These are phyloP conservation scores for Hemibagrus wyckioides DNA, from an alignment of 2,113 vertebrate species.

Conservation along the genomic window DNA sequence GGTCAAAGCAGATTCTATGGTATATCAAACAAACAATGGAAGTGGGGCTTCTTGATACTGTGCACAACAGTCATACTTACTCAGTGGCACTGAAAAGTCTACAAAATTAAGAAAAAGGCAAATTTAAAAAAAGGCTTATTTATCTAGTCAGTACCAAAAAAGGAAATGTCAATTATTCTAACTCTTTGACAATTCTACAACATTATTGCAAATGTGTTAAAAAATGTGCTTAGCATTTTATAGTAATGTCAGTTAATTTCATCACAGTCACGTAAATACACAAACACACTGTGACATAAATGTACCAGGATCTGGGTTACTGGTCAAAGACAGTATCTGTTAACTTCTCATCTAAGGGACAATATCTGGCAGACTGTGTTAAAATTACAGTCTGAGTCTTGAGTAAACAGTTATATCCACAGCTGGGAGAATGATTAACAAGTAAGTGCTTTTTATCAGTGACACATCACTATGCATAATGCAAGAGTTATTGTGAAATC, in stretches of 20 bases:
- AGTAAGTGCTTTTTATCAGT: not conserved
- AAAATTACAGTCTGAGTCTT: not conserved
- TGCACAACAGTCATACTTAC: conserved; percentile 4
- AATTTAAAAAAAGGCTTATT: not conserved
- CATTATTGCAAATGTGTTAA: not conserved
- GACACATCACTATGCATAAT: not conserved
- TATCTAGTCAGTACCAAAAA: not conserved
- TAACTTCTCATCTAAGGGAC: conserved; percentile 22
- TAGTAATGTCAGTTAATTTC: not conserved
- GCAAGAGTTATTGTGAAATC: not conserved
- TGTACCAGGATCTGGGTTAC: not conserved
- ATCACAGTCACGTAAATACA: not conserved
- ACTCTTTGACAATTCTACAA: not conserved
- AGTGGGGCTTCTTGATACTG: conserved; percentile 18
- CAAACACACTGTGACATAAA: conserved; percentile 14
- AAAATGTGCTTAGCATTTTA: not conserved
- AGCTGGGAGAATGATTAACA: conserved; percentile 42
- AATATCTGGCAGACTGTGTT: not conserved
- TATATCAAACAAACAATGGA: conserved; percentile 41
- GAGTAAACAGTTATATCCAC: conserved; percentile 39
- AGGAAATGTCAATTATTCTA: not conserved
- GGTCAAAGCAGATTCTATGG: conserved; percentile 41
- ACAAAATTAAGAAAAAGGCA: not conserved
- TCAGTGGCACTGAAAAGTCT: conserved; percentile 30
- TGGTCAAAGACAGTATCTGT: conserved; percentile 17